Conservation (phyloP, 2,888 invertebrate genomes). For the Harpagoxenus sublaevis region DNA sequence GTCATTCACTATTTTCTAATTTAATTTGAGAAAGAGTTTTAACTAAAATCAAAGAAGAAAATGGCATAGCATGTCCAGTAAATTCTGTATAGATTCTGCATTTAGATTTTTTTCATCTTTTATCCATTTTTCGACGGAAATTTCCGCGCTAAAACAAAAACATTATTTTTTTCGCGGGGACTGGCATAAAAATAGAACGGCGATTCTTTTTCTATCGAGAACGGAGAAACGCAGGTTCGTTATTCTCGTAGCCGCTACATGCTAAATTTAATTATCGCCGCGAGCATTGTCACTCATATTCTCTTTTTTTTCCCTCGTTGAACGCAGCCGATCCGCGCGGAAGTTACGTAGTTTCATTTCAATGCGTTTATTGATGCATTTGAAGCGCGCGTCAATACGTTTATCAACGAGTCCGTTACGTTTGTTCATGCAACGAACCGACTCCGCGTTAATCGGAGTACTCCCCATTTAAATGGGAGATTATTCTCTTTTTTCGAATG, state of each 20-base stretch:
- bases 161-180: not conserved
- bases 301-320: not conserved
- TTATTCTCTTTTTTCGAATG: not conserved
- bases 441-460: constrained; percentile 10
- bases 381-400: constrained; percentile 22
- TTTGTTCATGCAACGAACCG: constrained; percentile 35
- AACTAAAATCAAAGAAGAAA: not conserved
- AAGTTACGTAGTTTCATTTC: constrained; percentile 45
- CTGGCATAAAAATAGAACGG: not conserved
- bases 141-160: not conserved
- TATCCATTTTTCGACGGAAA: constrained; percentile 2
- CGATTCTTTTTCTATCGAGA: constrained; percentile 23
- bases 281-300: constrained; percentile 41
- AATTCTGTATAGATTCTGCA: not conserved
- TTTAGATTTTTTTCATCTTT: not conserved
- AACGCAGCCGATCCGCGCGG: not conserved
- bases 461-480: constrained; percentile 17
- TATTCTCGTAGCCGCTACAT: constrained; percentile 17
- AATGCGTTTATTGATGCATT: constrained; percentile 37
- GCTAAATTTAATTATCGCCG: constrained; percentile 46
- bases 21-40: not conserved
- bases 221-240: constrained; percentile 9
- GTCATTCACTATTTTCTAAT: not conserved
- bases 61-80: not conserved
- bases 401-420: constrained; percentile 34